These are phyloP conservation scores for Monopterus albus DNA, from an alignment of 2,113 vertebrate species.

Conservation along the genomic window DNA sequence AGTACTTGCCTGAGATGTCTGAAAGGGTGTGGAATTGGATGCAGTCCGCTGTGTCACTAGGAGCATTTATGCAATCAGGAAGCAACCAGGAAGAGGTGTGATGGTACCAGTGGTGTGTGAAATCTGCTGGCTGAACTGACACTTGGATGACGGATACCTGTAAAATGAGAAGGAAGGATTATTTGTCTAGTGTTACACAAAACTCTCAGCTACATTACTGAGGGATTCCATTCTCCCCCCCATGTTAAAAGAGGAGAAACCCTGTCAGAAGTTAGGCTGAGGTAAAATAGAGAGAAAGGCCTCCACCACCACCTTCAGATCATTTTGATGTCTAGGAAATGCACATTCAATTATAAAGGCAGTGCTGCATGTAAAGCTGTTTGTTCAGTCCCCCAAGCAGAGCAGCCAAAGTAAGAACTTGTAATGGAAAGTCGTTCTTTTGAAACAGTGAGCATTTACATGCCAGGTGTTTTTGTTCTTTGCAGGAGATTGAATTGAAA, in stretches of 20 bases:
- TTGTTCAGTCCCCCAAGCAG: constrained; percentile 73
- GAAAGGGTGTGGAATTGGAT: constrained; percentile 73
- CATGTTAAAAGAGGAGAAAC: constrained; percentile 50
- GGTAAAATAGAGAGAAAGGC: constrained; percentile 69
- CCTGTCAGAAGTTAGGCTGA: constrained; percentile 65
- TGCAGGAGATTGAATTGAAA: constrained; percentile 59
- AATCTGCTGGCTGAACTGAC: constrained; percentile 82
- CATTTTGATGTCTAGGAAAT: constrained; percentile 75
- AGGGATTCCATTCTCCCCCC: constrained; percentile 64
- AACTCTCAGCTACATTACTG: constrained; percentile 72
- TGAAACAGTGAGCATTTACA: constrained; percentile 79
- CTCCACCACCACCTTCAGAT: constrained; percentile 53
- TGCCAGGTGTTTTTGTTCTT: constrained; percentile 72
- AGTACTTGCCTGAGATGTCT: constrained; percentile 61
- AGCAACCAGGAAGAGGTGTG: constrained; percentile 67
- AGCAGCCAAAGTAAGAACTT: constrained; percentile 71
- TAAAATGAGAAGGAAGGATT: constrained; percentile 79
- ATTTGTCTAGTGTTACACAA: constrained; percentile 73
- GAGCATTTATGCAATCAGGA: constrained; percentile 77
- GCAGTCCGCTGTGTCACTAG: constrained; percentile 72
- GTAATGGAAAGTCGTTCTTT: constrained; percentile 82
- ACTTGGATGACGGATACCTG: constrained; percentile 84
- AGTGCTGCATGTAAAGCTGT: constrained; percentile 71
- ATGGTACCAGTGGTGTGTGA: constrained; percentile 85
- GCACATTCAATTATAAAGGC: constrained; percentile 81